phyloP scores from a whole-genome alignment of 1,140 invertebrate species.

The Lordiphosa clarofinis region DNA sequence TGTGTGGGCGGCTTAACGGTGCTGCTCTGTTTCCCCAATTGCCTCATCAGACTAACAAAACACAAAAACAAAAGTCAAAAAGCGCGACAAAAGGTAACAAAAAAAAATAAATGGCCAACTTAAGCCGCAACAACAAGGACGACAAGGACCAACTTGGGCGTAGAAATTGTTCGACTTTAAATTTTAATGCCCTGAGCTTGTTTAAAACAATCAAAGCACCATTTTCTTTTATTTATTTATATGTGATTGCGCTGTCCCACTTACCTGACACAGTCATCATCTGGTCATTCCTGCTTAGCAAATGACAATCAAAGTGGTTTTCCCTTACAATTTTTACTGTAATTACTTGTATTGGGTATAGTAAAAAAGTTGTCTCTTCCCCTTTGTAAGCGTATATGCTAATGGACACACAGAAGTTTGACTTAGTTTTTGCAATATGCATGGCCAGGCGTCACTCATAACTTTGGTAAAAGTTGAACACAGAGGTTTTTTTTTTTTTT shows the following conservation, averaged over 20 bases:
- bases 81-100: conserved; percentile 19
- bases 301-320: no score
- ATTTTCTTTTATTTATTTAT: conserved; percentile 62
- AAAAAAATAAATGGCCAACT: conserved; percentile 41
- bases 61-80: conserved; percentile 6
- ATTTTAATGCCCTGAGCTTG: conserved; percentile 46
- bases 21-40: conserved; percentile 37
- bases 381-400: conserved; percentile 7
- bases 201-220: conserved; percentile 50
- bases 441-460: background rate
- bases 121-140: conserved; percentile 31
- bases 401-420: conserved; percentile 7
- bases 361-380: background rate
- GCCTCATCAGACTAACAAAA: conserved; percentile 43
- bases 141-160: conserved; percentile 20
- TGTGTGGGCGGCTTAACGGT: background rate
- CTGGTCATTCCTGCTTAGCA: no score
- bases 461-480: conserved; percentile 3
- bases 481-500: no score
- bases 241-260: conserved; percentile 47
- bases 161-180: conserved; percentile 45
- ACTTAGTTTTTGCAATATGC: background rate
- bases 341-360: background rate
- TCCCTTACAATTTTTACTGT: no score
- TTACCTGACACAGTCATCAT: conserved; percentile 40